Conservation (phyloP, 2,888 invertebrate species). For the Drosophila kokeensis region DNA sequence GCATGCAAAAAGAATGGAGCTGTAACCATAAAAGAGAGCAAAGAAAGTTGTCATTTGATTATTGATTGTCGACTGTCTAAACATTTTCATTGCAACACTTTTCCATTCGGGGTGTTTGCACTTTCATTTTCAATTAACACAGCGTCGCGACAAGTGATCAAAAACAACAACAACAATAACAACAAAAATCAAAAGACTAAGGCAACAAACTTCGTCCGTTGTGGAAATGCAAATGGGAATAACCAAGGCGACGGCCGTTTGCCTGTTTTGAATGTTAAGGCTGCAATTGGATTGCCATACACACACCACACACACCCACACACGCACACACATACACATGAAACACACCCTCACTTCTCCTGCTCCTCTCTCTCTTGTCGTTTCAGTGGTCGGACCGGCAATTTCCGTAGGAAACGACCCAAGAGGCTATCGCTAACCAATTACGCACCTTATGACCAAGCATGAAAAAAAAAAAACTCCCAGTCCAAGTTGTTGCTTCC, state of each 20-base stretch:
- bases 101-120: conserved; percentile 57
- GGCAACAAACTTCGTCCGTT: conserved; percentile 41
- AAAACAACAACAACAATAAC: conserved; percentile 17
- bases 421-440: conserved; percentile 26
- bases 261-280: conserved; percentile 65
- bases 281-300: conserved; percentile 8
- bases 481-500: conserved; percentile 43
- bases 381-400: conserved; percentile 22
- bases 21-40: conserved; percentile 24
- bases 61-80: conserved; percentile 49
- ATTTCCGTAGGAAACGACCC: conserved; percentile 55
- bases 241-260: conserved; percentile 26
- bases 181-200: conserved; percentile 37
- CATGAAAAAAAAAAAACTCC: conserved; percentile 21
- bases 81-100: conserved; percentile 61
- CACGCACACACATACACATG: not conserved
- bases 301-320: not conserved
- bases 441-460: conserved; percentile 55
- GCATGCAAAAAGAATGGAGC: conserved; percentile 33
- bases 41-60: conserved; percentile 62
- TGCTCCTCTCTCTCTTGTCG: conserved; percentile 5
- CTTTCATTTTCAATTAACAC: conserved; percentile 78
- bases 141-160: conserved; percentile 37
- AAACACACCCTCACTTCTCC: not conserved
- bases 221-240: conserved; percentile 40